Conservation (phyloP, 1,140 invertebrate species). For the Zaprionus gabonicus region DNA sequence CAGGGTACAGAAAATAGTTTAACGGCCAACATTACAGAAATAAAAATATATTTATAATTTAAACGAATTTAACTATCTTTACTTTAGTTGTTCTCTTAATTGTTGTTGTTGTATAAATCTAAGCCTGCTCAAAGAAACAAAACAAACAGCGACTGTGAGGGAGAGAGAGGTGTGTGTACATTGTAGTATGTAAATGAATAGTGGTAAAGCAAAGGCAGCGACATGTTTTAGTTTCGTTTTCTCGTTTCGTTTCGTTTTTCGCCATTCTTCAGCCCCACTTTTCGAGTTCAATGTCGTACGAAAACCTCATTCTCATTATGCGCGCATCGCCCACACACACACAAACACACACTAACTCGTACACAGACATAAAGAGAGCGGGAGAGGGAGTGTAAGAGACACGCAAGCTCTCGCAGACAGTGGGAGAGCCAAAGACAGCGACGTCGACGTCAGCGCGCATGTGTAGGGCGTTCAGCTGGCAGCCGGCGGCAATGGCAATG, state of each 20-base stretch:
- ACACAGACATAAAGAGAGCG: conserved; percentile 22
- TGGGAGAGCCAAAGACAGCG: not conserved
- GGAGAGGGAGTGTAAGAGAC: not conserved
- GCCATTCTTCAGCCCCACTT: conserved; percentile 61
- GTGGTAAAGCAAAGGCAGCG: conserved; percentile 54
- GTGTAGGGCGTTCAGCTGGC: conserved; percentile 50
- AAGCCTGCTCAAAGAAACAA: conserved; percentile 28
- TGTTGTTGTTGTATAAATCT: conserved; percentile 18
- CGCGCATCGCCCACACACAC: conserved; percentile 53
- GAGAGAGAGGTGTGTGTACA: not conserved
- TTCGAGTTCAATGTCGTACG: conserved; percentile 83
- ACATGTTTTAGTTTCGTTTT: conserved; percentile 51
- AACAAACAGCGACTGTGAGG: not conserved
- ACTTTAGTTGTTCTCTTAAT: conserved; percentile 28
- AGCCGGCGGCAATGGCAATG: conserved; percentile 26
- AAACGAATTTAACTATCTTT: conserved; percentile 15
- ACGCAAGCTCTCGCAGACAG: conserved; percentile 11
- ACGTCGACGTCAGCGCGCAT: conserved; percentile 25
- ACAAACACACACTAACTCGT: conserved; percentile 44
- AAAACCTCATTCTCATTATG: conserved; percentile 81
- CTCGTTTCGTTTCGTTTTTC: conserved; percentile 28
- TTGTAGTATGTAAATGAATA: conserved; percentile 22
- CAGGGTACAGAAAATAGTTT: conserved; percentile 19
- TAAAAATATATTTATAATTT: not conserved
- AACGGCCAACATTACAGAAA: conserved; percentile 30